Conservation (phyloP, 2,888 invertebrate species). For the Crossocerus cetratus region DNA sequence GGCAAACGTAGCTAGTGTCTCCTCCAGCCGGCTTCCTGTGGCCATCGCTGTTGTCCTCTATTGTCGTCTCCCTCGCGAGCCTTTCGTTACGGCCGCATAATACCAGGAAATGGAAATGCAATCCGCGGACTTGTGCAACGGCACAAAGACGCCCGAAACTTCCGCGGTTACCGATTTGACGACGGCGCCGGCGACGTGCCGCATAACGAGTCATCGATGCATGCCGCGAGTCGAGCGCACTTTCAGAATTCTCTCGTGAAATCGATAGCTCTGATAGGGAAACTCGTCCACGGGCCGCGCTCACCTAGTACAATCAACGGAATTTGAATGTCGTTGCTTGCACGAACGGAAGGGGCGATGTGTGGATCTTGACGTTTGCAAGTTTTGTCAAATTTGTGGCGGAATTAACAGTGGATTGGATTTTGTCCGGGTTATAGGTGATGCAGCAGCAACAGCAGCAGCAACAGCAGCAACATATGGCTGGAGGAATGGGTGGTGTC, state of each 20-base stretch:
- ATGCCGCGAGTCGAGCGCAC: slow-evolving; percentile 13
- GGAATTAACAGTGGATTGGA: slow-evolving; percentile 7
- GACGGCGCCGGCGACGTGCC: slow-evolving; percentile 38
- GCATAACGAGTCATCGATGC: slow-evolving; percentile 43
- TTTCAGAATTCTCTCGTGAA: neutral
- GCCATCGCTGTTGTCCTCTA: slow-evolving; percentile 36
- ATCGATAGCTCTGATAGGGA: no score
- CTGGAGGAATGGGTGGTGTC: slow-evolving; percentile 75
- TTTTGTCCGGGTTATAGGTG: slow-evolving; percentile 58
- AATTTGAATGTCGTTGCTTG: no score
- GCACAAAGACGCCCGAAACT: slow-evolving; percentile 36
- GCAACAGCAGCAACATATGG: slow-evolving; percentile 78
- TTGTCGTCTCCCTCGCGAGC: slow-evolving; percentile 40
- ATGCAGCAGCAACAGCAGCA: slow-evolving; percentile 64
- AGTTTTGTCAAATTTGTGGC: no score
- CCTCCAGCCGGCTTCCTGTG: slow-evolving; percentile 37
- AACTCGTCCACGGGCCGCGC: neutral
- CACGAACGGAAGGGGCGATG: no score
- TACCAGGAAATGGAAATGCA: slow-evolving; percentile 63
- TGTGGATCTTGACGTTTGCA: no score
- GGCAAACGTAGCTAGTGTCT: slow-evolving; percentile 23
- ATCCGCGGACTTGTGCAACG: slow-evolving; percentile 57
- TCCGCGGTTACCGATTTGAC: slow-evolving; percentile 36
- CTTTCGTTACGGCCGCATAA: slow-evolving; percentile 57
- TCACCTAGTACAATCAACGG: neutral